A percentile compares a stretch with the other conserved stretches of the same genome.
Evolutionary conservation across 2,888 invertebrate species (phyloP).

Genomic region (Apodemia hepburni): DNA sequence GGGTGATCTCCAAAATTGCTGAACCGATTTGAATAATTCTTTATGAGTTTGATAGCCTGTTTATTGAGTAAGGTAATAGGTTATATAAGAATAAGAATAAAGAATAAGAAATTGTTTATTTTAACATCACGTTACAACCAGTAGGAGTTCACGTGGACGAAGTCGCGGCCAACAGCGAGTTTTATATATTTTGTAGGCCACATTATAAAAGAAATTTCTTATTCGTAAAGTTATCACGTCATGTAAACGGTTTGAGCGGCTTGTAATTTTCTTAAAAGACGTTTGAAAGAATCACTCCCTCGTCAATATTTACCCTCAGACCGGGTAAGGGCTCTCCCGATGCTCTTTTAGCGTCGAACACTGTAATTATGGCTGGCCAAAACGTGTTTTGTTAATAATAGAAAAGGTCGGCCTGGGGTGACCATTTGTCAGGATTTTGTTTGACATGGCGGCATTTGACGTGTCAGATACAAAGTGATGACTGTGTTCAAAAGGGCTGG

Average conservation of each 20-base stretch:
- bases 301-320: conserved; percentile 5
- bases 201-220: not conserved
- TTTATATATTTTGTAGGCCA: no score
- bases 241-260: not conserved
- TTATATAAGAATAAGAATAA: no score
- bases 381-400: conserved; percentile 15
- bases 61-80: no score
- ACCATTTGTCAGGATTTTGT: conserved; percentile 13
- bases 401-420: conserved; percentile 15
- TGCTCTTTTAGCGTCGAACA: conserved; percentile 2
- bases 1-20: no score
- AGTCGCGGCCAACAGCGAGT: no score
- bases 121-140: no score
- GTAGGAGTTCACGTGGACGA: no score
- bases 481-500: not conserved
- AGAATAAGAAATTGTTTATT: no score
- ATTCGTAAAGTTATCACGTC: not conserved
- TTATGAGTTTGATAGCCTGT: no score
- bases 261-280: conserved; percentile 9
- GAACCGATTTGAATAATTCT: no score
- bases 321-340: not conserved
- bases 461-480: not conserved
- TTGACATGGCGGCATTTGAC: conserved; percentile 4
- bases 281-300: conserved; percentile 5
- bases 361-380: conserved; percentile 11